Base-by-base conservation (phyloP, 2,888 invertebrate species). In the Portevinia maculata region DNA sequence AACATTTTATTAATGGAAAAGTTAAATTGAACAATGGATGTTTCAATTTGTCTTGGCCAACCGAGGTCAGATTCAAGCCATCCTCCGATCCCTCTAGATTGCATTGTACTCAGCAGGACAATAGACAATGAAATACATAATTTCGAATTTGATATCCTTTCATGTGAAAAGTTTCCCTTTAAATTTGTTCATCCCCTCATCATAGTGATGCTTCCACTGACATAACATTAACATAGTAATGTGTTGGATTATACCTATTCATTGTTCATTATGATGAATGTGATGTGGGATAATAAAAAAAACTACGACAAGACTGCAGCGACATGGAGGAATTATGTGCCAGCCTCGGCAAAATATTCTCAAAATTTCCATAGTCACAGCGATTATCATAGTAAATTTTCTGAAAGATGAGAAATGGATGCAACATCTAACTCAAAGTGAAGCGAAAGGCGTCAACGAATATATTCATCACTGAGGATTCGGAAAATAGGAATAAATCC, bases 11-110 rank as follows among this genome's bases (percentile, higher is more conserved):
- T 76, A 76, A 76, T 79, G 48, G 60, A 65, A 79, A 79, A 79
- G 60, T 74, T 67, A 62, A 74, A 62, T 79, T 44, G 73, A 44
- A 67, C 67, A 41, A 8, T 41, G 60, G 60, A 73, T 50, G 67
- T 67, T 74, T 60, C 67, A 79, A 79, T 79, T 69, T 74, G 67
- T 74, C 67, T 74, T 67, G 53, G 67, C 41, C 64, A 28, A 55
- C 64, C 46, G 34, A 71, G 44, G 44, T 34, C 41, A 52, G 19
- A 32, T 41, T 53, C 21, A 41, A 53, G 28, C 9, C 11, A 48
- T 15, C 9, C 21, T 11, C n/a, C 9, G 5, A 3, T n/a, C 13
- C 37, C 5, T 24, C 3, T 30, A 5, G n/a, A 11, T 37, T n/a
- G 17, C n/a, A 13, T 41, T 60, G n/a, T 32, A 9, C 24, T 46